Conservation (phyloP, 2,797 vertebrate species). For the Propithecus deckenii region DNA sequence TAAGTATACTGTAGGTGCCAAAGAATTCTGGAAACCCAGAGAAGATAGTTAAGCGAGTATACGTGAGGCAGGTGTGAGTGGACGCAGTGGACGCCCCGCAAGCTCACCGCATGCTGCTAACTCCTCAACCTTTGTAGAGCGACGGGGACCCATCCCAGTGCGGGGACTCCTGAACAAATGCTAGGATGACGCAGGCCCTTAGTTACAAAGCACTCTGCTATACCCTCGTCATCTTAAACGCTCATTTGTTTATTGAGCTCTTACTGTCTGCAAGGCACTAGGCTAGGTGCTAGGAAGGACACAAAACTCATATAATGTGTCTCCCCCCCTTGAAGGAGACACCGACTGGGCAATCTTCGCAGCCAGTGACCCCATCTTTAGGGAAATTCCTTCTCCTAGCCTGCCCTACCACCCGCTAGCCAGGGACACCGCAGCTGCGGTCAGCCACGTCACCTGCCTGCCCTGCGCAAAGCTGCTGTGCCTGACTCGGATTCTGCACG, state of each 20-base stretch:
- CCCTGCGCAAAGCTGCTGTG: not conserved
- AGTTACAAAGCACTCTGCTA: not conserved
- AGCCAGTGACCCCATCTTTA: not conserved
- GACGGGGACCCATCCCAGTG: no score
- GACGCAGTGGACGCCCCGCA: no score
- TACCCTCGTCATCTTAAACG: rapidly evolving
- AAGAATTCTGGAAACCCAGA: no score
- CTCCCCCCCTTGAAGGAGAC: not conserved
- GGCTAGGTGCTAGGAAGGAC: not conserved
- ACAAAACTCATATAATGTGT: rapidly evolving
- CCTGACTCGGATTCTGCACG: not conserved
- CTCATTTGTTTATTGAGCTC: not conserved
- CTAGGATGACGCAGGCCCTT: rapidly evolving
- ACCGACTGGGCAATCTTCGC: not conserved
- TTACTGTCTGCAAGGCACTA: not conserved
- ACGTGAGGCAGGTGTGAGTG: no score
- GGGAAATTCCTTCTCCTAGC: not conserved
- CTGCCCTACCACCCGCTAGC: rapidly evolving
- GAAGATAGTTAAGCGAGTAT: no score
- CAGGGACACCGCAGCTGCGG: not conserved
- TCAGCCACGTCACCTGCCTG: not conserved
- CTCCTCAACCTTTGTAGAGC: not conserved
- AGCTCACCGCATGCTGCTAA: no score
- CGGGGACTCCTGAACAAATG: not conserved
- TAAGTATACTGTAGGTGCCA: no score